phyloP scores from a whole-genome alignment of 2,888 invertebrate species.

The Prostheceraeus crozeri region DNA sequence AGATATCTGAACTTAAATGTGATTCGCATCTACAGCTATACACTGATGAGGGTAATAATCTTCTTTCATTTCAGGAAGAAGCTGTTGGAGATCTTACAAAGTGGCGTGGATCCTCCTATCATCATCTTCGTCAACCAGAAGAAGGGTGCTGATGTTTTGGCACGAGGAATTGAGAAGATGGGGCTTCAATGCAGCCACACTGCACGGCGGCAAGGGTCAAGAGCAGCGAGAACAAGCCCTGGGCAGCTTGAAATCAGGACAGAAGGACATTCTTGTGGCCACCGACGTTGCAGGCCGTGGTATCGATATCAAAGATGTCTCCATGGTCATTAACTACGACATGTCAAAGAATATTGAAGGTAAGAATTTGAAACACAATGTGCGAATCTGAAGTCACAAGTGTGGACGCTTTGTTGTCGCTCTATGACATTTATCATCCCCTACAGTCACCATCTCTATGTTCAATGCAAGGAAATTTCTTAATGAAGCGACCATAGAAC shows the following conservation, averaged over 20 bases:
- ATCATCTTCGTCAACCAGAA: conserved; percentile 99
- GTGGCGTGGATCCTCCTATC: conserved; percentile 84
- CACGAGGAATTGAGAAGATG: conserved; percentile 89
- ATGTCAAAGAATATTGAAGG: conserved; percentile 98
- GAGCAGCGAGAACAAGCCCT: conserved; percentile 97
- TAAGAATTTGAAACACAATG: no score
- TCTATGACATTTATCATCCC: no score
- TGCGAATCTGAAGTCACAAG: no score
- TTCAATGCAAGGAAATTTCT: no score
- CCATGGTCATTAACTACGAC: conserved; percentile 96
- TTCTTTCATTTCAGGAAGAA: conserved; percentile 67
- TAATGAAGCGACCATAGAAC: no score
- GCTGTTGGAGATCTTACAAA: conserved; percentile 77
- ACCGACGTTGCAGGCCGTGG: conserved; percentile 99
- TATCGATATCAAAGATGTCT: conserved; percentile 99
- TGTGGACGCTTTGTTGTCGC: no score
- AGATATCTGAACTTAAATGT: no score
- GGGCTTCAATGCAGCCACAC: conserved; percentile 66
- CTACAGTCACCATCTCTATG: no score
- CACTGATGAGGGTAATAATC: no score
- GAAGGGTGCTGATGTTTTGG: conserved; percentile 95
- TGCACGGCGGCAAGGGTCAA: conserved; percentile 99
- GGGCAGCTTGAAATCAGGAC: conserved; percentile 85
- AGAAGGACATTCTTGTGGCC: conserved; percentile 94
- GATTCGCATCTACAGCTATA: no score